These are phyloP conservation scores for Tupaia chinensis DNA, from an alignment of 2,113 vertebrate genomes.

Conservation along the genomic window DNA sequence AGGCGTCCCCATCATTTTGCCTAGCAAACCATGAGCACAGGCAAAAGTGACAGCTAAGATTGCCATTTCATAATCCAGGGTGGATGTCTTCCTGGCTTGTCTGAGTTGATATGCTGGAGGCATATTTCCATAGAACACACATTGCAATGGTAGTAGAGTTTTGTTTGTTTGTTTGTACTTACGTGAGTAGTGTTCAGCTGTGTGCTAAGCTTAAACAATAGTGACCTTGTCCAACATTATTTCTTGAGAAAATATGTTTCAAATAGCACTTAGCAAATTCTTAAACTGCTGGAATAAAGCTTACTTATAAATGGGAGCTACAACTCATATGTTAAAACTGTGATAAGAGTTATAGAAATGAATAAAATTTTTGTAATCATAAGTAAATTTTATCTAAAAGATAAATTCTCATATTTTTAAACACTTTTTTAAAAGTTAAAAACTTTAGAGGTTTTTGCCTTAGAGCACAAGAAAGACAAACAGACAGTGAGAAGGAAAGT, in stretches of 20 bases:
- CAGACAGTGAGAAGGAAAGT: too few species aligned
- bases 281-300: not conserved
- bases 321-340: not conserved
- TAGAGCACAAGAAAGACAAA: too few species aligned
- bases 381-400: conserved; percentile 46
- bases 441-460: too few species aligned
- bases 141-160: too few species aligned
- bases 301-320: not conserved
- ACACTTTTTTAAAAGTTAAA: not conserved
- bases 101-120: not conserved
- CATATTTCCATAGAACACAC: not conserved
- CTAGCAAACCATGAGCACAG: not conserved
- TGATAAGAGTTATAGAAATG: conserved; percentile 1
- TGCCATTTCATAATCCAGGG: not conserved
- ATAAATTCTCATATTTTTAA: not conserved
- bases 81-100: not conserved
- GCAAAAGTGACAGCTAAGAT: not conserved
- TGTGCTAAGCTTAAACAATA: not conserved
- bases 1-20: not conserved
- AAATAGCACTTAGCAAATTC: conserved; percentile 1
- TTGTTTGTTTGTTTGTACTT: not conserved
- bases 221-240: not conserved
- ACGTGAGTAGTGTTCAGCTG: not conserved
- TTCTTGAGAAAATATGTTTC: conserved; percentile 40
- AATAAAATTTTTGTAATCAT: conserved; percentile 17